phyloP scores from a whole-genome alignment of 1,140 invertebrate species.

The Fopius arisanus region DNA sequence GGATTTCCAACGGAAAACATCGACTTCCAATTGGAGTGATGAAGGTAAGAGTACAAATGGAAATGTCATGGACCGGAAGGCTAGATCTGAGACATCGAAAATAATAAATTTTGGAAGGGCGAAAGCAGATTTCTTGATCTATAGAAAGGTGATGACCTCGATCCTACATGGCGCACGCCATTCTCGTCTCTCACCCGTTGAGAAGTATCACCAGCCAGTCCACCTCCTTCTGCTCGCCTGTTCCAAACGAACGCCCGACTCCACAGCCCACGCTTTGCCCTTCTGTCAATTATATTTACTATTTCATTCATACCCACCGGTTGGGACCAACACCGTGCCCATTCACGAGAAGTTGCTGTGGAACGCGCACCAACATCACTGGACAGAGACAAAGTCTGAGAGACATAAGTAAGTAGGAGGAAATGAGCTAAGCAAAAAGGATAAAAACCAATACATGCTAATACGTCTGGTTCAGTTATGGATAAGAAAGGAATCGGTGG shows the following conservation, averaged over 20 bases:
- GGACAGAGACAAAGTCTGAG: background rate
- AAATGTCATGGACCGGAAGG: no score
- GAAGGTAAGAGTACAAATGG: no score
- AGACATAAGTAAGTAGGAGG: background rate
- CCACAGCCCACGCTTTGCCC: conserved; percentile 59
- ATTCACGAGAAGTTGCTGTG: conserved; percentile 49
- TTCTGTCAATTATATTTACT: conserved; percentile 63
- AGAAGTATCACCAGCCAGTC: conserved; percentile 12
- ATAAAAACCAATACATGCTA: background rate
- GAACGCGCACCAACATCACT: conserved; percentile 9
- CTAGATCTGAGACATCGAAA: background rate
- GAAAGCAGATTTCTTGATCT: conserved; percentile 45
- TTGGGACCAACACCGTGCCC: conserved; percentile 51
- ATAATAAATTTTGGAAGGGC: conserved; percentile 31
- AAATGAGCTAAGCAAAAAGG: conserved; percentile 3
- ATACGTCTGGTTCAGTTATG: background rate
- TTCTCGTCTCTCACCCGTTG: conserved; percentile 39
- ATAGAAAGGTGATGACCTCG: conserved; percentile 62
- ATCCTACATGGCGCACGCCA: conserved; percentile 52
- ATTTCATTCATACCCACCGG: conserved; percentile 59
- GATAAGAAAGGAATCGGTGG: background rate
- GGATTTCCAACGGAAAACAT: no score
- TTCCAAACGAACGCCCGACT: conserved; percentile 51
- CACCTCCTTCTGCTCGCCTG: conserved; percentile 48
- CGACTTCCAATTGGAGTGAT: no score